Evolutionary conservation across 2,888 invertebrate species (phyloP), one percentile per base, ranked within the genome.

Genomic region (Entomobrya multifasciata): DNA sequence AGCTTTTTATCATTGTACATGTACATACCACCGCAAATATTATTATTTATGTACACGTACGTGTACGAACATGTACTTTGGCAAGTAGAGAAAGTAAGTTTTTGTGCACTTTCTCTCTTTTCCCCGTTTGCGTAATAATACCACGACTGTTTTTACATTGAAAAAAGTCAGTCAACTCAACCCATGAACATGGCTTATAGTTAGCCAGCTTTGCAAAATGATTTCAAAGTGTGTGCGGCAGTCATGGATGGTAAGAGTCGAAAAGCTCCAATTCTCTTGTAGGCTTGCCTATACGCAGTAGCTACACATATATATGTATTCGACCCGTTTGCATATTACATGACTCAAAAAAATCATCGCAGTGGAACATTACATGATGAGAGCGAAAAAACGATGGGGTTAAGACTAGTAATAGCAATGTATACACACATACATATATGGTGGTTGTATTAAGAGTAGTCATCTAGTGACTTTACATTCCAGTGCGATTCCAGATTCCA

Each of bases 401-500:
- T 15, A 41, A 10, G 41, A 20, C 57, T 36, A 8, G 5, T 36
- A 36, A 36, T 8, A 36, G 36, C 36, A 36, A 8, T 36, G 8
- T 36, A 36, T 36, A 36, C 8, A 8, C n/a, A 36, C 8, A 8
- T 6, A 36, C 10, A 20, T 44, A n/a, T 11, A 30, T 44, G 27
- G 47, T 65, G 25, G 27, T 20, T 70, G 70, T 55, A 55, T 36
- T 52, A 81, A 81, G 55, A 20, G 70, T 57, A 81, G 81, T 30
- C 81, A 70, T 57, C 44, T 55, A 57, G 55, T 67, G 60, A 57
- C 55, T 81, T 70, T 41, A 36, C 55, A 36, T 55, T 81, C 70
- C 81, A 81, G 81, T 81, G 49, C 81, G 30, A 30, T 70, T 81
- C 44, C 70, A 41, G 81, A 81, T 81, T 81, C 81, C 81, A 70